A percentile compares a stretch with the other conserved stretches of the same genome.
These are phyloP conservation scores for Colaptes auratus DNA, from an alignment of 2,113 vertebrate genomes.

Conservation along the genomic window DNA sequence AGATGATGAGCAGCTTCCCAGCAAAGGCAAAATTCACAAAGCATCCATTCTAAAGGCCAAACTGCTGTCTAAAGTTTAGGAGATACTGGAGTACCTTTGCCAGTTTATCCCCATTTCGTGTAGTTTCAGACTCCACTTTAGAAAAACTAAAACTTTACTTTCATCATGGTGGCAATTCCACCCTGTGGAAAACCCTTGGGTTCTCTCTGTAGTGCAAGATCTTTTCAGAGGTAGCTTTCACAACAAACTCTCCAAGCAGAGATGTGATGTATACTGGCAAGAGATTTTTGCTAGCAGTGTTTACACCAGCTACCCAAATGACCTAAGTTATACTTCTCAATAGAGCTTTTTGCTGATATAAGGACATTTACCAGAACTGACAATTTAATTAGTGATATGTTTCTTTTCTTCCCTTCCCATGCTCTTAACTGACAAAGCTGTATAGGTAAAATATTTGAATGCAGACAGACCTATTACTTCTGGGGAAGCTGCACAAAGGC, in stretches of 20 bases:
- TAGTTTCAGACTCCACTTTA: neutral
- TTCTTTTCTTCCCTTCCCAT: conserved; percentile 14
- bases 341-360: neutral
- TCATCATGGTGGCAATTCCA: neutral
- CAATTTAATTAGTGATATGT: neutral
- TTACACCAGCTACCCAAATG: neutral
- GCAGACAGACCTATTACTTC: neutral
- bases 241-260: neutral
- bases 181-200: neutral
- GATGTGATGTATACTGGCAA: neutral
- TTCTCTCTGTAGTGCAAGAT: neutral
- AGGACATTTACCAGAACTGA: neutral
- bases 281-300: neutral
- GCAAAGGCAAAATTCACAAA: neutral
- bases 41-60: neutral
- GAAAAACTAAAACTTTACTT: neutral
- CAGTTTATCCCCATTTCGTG: neutral
- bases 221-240: neutral
- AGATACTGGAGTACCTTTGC: neutral
- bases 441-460: neutral
- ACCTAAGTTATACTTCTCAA: neutral
- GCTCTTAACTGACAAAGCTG: neutral
- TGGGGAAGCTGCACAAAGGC: neutral
- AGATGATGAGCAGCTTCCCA: neutral
- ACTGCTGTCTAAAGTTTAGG: accelerated